Conservation (phyloP, 2,797 vertebrate species). For the Myiotriccus ornatus region DNA sequence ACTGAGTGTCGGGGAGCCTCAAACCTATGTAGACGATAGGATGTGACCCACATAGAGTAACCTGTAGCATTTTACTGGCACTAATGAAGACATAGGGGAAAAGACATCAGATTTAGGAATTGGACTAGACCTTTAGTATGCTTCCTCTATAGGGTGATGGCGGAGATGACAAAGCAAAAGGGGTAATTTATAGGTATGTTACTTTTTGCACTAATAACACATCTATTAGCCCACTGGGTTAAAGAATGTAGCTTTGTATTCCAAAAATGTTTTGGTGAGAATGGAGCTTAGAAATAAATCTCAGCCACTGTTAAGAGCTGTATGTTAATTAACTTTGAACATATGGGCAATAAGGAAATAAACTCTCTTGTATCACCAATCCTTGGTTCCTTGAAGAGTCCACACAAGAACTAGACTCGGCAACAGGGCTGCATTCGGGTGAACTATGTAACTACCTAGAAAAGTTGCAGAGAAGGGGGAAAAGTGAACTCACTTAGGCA, state of each 20-base stretch:
- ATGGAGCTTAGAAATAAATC: neutral
- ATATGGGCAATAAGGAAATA: neutral
- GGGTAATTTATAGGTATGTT: neutral
- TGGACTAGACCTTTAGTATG: neutral
- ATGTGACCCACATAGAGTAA: rapidly evolving
- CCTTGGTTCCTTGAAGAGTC: neutral
- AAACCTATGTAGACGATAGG: neutral
- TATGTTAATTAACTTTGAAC: neutral
- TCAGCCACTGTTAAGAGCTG: neutral
- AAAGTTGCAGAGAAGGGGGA: neutral
- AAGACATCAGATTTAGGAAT: neutral
- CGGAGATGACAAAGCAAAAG: neutral
- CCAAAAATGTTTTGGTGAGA: neutral
- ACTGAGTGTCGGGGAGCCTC: neutral
- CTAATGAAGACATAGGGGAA: neutral
- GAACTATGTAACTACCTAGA: neutral
- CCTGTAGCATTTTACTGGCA: neutral
- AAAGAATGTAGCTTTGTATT: neutral
- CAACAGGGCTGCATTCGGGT: neutral
- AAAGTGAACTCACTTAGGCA: neutral
- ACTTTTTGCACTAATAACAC: neutral
- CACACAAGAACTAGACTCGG: neutral
- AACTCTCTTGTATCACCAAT: neutral
- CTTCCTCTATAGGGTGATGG: neutral
- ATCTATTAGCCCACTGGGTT: neutral